A percentile compares a stretch with the other conserved stretches of the same genome.
phyloP scores from a whole-genome alignment of 53 echinoderm and acorn worm species.

The Henricia sp. region DNA sequence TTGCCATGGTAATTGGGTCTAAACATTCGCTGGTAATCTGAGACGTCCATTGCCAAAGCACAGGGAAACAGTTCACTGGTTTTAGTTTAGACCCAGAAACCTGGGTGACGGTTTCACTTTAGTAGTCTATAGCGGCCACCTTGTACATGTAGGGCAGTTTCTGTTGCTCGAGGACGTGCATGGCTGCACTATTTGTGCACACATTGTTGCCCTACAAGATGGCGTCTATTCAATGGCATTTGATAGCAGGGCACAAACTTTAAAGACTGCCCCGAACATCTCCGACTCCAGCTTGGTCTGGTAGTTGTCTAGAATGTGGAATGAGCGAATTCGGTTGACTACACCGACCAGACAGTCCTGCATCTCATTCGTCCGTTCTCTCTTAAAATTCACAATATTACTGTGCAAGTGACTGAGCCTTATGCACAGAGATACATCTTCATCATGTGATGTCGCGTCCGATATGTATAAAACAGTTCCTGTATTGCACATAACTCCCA shows the following conservation, averaged over 20 bases:
- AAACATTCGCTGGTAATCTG: too few relatives aligned
- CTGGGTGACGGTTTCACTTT: too few relatives aligned
- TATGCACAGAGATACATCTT: not conserved
- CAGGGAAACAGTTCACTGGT: too few relatives aligned
- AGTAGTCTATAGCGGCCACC: too few relatives aligned
- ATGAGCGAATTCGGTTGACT: not conserved
- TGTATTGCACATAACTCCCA: constrained; percentile 1
- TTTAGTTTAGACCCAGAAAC: too few relatives aligned
- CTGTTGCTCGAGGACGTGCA: too few relatives aligned
- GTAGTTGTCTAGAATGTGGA: not conserved
- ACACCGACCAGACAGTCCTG: not conserved
- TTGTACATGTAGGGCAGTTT: too few relatives aligned
- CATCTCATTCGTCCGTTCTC: not conserved
- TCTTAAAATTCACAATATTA: not conserved
- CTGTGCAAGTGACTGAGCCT: not conserved
- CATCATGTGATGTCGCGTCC: not conserved
- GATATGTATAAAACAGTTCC: not conserved
- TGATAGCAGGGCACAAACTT: constrained; percentile 29
- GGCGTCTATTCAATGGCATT: constrained; percentile 3
- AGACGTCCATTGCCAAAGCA: too few relatives aligned
- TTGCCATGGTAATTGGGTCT: too few relatives aligned
- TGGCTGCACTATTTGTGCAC: too few relatives aligned
- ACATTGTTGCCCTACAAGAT: too few relatives aligned
- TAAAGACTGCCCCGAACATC: constrained; percentile 14
- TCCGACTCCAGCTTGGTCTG: constrained; percentile 1